These are phyloP conservation scores for Brachirus orientalis DNA, from an alignment of 2,113 vertebrate genomes.

Conservation along the genomic window DNA sequence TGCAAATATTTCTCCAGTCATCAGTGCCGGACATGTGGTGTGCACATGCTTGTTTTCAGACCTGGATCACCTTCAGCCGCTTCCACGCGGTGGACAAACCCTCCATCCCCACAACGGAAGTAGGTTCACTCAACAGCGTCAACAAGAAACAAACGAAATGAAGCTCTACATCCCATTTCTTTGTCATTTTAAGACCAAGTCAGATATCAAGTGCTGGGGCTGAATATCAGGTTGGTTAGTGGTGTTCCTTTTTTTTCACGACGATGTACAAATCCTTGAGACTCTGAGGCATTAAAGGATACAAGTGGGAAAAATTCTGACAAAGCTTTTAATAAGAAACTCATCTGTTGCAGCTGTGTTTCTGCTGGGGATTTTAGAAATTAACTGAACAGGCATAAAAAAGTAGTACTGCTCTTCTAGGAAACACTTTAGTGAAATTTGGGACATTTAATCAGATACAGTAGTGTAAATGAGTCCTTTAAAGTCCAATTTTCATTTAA, in stretches of 20 bases:
- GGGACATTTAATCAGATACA: too few relatives aligned
- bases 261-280: not conserved
- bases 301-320: too few relatives aligned
- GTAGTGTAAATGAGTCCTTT: too few relatives aligned
- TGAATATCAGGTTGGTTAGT: not conserved
- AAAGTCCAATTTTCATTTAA: too few relatives aligned
- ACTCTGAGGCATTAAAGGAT: not conserved
- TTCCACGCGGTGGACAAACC: constrained; percentile 11
- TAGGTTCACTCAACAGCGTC: constrained; percentile 15
- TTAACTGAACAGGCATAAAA: not conserved
- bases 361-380: constrained; percentile 6
- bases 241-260: constrained; percentile 1
- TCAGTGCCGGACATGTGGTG: constrained; percentile 40
- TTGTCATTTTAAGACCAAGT: not conserved
- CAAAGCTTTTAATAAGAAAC: constrained; percentile 26
- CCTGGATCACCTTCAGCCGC: constrained; percentile 33
- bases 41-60: constrained; percentile 46
- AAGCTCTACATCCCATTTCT: not conserved
- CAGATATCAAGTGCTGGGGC: constrained; percentile 13
- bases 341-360: constrained; percentile 5
- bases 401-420: not conserved
- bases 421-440: too few relatives aligned
- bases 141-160: too few relatives aligned
- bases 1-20: constrained; percentile 55
- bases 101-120: not conserved